phyloP scores from a whole-genome alignment of 2,797 vertebrate species.

The Perodicticus potto region DNA sequence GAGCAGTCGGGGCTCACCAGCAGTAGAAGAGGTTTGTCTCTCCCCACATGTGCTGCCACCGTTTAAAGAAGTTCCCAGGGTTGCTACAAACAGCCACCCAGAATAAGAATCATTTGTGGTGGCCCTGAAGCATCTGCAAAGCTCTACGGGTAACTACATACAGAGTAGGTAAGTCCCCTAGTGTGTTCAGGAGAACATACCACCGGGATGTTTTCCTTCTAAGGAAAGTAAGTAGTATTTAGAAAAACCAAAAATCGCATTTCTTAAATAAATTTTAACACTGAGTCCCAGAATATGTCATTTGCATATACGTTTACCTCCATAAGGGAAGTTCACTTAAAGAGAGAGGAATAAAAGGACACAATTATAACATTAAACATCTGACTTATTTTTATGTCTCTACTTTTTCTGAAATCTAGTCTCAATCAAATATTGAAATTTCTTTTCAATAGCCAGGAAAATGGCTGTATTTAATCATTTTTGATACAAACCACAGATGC shows the following conservation, averaged over 20 bases:
- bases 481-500: slow-evolving; percentile 33
- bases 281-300: slow-evolving; percentile 22
- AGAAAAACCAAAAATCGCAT: neutral
- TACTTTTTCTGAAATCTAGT: slow-evolving; percentile 43
- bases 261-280: slow-evolving; percentile 52
- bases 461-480: slow-evolving; percentile 25
- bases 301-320: neutral
- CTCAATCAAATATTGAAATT: slow-evolving; percentile 51
- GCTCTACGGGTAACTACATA: neutral
- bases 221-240: neutral
- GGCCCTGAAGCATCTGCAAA: neutral
- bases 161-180: neutral
- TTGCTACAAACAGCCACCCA: neutral
- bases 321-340: neutral
- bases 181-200: neutral
- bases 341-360: neutral
- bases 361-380: neutral
- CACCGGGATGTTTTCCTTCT: neutral
- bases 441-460: slow-evolving; percentile 39
- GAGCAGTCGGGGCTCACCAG: neutral
- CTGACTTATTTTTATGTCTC: slow-evolving; percentile 18
- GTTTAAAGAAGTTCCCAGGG: neutral
- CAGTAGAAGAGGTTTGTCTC: neutral
- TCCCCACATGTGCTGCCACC: neutral
- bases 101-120: neutral